These are phyloP conservation scores for Irena cyanogastra DNA, from an alignment of 2,113 vertebrate genomes.

Conservation along the genomic window DNA sequence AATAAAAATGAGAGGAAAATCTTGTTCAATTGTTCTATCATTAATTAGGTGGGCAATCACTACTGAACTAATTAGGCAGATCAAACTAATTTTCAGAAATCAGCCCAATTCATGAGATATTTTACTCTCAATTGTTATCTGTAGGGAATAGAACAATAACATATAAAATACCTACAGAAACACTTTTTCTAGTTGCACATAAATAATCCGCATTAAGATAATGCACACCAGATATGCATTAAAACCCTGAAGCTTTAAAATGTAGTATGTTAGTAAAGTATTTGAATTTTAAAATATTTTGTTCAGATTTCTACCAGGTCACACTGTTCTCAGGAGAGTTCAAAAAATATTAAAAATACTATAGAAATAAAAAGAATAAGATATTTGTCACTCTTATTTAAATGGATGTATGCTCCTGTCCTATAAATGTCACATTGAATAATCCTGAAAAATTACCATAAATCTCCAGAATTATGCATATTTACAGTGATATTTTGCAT, in stretches of 20 bases:
- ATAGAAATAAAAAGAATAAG: constrained; percentile 77
- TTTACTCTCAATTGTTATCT: background rate
- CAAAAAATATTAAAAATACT: constrained; percentile 71
- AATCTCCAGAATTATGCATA: constrained; percentile 90
- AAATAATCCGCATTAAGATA: background rate
- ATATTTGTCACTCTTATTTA: constrained; percentile 87
- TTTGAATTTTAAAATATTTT: constrained; percentile 56
- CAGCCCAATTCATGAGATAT: background rate
- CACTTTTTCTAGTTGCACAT: background rate
- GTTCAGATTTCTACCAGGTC: constrained; percentile 58
- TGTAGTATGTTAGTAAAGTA: background rate
- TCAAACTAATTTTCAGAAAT: background rate
- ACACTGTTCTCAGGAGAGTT: constrained; percentile 51
- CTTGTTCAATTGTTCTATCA: constrained; percentile 29
- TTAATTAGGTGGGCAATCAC: background rate
- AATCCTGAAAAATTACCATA: constrained; percentile 88
- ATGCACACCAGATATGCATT: background rate
- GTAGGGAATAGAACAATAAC: background rate
- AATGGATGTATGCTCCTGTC: constrained; percentile 82
- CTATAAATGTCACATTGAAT: constrained; percentile 89
- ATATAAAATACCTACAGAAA: constrained; percentile 8
- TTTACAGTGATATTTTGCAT: constrained; percentile 88
- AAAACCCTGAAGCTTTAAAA: constrained; percentile 21
- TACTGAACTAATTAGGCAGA: constrained; percentile 39
- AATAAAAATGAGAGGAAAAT: constrained; percentile 25